phyloP scores from a whole-genome alignment of 2,797 vertebrate species.

The Discoglossus pictus region DNA sequence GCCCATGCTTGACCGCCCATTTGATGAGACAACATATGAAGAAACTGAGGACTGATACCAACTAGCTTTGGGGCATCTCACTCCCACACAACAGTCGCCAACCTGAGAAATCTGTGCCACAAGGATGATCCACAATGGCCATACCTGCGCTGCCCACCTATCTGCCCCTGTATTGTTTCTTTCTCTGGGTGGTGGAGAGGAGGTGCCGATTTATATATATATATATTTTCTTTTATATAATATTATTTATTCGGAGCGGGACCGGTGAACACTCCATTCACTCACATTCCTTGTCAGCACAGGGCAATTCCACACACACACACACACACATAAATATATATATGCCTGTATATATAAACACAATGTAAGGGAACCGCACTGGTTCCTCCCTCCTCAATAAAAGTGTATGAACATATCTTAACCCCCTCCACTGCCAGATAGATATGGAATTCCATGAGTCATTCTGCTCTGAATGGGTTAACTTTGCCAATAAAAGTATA shows the following conservation, averaged over 20 bases:
- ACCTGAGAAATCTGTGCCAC: slow-evolving; percentile 11
- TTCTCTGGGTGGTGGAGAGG: not conserved
- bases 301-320: too few species aligned
- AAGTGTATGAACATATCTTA: too few species aligned
- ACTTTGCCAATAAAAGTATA: not conserved
- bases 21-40: slow-evolving; percentile 82
- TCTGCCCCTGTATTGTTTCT: not conserved
- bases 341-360: too few species aligned
- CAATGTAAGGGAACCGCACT: too few species aligned
- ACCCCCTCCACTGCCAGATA: too few species aligned
- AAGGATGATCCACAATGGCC: not conserved
- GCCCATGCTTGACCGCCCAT: slow-evolving; percentile 75
- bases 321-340: too few species aligned
- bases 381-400: too few species aligned
- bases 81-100: not conserved
- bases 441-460: too few species aligned
- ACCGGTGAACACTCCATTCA: slow-evolving; percentile 30
- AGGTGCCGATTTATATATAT: slow-evolving; percentile 22
- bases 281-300: too few species aligned
- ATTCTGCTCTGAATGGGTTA: slow-evolving; percentile 7
- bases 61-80: not conserved
- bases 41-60: slow-evolving; percentile 81
- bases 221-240: slow-evolving; percentile 20
- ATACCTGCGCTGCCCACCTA: not conserved
- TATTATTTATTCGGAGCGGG: slow-evolving; percentile 37